A percentile compares a stretch with the other conserved stretches of the same genome.
These are phyloP conservation scores for Chascanopsetta lugubris DNA, from an alignment of 2,113 vertebrate genomes.

Conservation along the genomic window DNA sequence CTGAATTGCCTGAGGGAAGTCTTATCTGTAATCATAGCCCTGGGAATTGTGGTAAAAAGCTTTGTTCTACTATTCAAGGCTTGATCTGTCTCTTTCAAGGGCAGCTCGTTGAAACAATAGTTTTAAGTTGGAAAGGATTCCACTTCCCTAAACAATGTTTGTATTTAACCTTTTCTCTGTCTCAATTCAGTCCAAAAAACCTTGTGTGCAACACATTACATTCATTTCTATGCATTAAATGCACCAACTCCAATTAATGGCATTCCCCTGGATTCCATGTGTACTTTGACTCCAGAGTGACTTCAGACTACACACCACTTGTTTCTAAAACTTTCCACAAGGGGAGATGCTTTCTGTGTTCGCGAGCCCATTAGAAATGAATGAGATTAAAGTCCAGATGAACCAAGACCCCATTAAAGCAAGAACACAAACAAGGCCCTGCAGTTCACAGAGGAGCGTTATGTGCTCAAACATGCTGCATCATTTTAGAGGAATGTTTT, in stretches of 20 bases:
- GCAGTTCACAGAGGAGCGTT: constrained; percentile 34
- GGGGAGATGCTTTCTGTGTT: constrained; percentile 34
- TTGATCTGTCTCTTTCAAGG: constrained; percentile 50
- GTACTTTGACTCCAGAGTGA: constrained; percentile 5
- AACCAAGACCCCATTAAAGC: constrained; percentile 45
- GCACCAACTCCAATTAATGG: constrained; percentile 2
- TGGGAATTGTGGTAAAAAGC: constrained; percentile 64
- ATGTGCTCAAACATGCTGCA: constrained; percentile 34
- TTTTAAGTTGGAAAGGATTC: background rate
- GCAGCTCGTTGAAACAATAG: constrained; percentile 35
- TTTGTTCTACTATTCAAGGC: constrained; percentile 55
- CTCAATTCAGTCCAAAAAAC: background rate
- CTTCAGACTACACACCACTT: constrained; percentile 9
- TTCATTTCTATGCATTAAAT: background rate
- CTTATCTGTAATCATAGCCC: constrained; percentile 64
- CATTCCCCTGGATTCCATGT: constrained; percentile 8
- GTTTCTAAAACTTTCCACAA: constrained; percentile 19
- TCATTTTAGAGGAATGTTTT: constrained; percentile 51
- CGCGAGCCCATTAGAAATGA: constrained; percentile 49
- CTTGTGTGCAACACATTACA: background rate
- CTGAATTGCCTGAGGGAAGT: constrained; percentile 53
- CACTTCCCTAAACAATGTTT: background rate
- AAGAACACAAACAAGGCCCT: constrained; percentile 36
- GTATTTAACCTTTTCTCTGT: background rate
- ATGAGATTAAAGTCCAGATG: constrained; percentile 58